These are phyloP conservation scores for Tadarida brasiliensis DNA, from an alignment of 2,797 vertebrate species.

Conservation along the genomic window DNA sequence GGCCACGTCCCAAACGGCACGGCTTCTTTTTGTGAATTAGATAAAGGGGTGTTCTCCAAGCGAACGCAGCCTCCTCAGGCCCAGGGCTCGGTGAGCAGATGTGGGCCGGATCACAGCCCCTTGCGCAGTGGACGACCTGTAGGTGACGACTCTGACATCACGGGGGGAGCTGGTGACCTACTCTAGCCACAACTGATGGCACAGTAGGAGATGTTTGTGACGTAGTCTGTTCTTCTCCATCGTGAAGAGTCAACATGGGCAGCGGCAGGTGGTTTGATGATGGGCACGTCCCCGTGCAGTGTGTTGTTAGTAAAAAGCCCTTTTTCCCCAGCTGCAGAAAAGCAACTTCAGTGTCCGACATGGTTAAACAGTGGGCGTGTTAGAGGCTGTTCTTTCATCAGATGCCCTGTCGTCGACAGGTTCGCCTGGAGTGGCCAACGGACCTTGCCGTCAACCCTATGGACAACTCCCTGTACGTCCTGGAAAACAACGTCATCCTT, in stretches of 20 bases:
- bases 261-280: neutral
- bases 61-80: neutral
- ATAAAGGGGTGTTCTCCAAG: neutral
- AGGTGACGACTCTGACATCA: neutral
- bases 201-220: neutral
- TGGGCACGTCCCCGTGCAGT: neutral
- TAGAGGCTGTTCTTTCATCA: neutral
- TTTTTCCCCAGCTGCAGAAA: neutral
- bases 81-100: neutral
- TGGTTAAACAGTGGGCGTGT: fast-evolving
- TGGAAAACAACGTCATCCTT: constrained; percentile 99
- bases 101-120: neutral
- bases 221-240: neutral
- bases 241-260: neutral
- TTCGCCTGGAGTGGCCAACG: constrained; percentile 99
- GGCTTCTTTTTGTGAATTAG: neutral
- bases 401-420: constrained; percentile 88
- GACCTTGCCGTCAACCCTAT: constrained; percentile 99
- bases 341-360: fast-evolving
- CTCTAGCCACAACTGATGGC: neutral
- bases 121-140: neutral
- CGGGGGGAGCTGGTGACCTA: neutral
- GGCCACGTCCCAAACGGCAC: neutral
- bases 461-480: constrained; percentile 99
- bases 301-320: neutral